phyloP scores from a whole-genome alignment of 1,140 invertebrate genomes.

The Trissolcus basalis region DNA sequence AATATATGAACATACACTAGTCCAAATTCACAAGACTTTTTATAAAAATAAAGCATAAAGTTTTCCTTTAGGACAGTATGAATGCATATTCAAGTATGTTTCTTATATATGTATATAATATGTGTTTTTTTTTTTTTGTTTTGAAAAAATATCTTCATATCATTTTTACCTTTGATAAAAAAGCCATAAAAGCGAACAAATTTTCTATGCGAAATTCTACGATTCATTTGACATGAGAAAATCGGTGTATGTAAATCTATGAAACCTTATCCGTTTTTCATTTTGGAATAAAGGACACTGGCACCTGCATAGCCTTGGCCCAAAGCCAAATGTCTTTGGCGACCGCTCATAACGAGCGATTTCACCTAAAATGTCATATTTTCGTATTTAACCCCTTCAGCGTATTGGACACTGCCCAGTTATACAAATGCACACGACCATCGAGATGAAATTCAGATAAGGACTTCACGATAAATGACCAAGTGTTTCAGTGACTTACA shows the following conservation, averaged over 20 bases:
- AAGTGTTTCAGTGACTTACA: slow-evolving; percentile 22
- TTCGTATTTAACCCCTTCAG: slow-evolving; percentile 25
- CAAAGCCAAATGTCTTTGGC: slow-evolving; percentile 13
- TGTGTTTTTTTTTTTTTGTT: no score
- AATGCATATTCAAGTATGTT: no score
- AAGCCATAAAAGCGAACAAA: no score
- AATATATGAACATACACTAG: no score
- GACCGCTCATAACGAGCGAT: slow-evolving; percentile 41
- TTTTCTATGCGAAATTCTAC: slow-evolving; percentile 15
- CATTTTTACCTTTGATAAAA: no score
- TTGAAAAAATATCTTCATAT: no score
- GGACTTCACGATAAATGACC: slow-evolving; percentile 2
- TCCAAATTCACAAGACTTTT: no score
- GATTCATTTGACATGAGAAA: slow-evolving; percentile 12
- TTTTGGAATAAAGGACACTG: slow-evolving; percentile 34
- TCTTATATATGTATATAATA: no score
- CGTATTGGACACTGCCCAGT: slow-evolving; percentile 13
- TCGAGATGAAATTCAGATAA: slow-evolving; percentile 40
- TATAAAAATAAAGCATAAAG: no score
- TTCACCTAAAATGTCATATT: slow-evolving; percentile 37
- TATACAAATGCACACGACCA: slow-evolving; percentile 1
- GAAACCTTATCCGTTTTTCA: slow-evolving; percentile 49
- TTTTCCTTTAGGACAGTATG: no score
- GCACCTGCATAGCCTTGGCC: slow-evolving; percentile 39
- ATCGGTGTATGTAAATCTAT: slow-evolving; percentile 41